phyloP scores from a whole-genome alignment of 1,140 invertebrate genomes.

The Pseudachorutes palmiensis region DNA sequence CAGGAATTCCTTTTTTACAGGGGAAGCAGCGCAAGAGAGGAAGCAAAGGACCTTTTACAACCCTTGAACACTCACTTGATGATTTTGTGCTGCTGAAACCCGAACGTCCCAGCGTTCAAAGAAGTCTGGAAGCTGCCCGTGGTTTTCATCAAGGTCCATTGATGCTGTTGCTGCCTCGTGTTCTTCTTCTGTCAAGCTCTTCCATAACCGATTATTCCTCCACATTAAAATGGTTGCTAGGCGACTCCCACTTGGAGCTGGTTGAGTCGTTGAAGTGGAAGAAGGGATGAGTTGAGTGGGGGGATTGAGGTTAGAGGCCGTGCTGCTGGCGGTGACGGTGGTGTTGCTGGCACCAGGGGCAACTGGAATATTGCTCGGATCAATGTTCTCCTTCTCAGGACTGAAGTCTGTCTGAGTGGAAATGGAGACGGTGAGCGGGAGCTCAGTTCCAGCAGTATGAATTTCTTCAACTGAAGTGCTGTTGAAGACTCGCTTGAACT shows the following conservation, averaged over 20 bases:
- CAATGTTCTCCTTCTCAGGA: constrained; percentile 21
- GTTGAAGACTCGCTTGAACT: too few relatives aligned
- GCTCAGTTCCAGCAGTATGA: too few relatives aligned
- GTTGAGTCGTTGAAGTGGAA: background rate
- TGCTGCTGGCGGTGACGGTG: background rate
- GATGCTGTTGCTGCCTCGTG: constrained; percentile 18
- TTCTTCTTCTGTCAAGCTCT: constrained; percentile 37
- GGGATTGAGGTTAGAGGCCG: background rate
- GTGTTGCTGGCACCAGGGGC: background rate
- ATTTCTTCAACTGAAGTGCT: too few relatives aligned
- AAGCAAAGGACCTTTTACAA: too few relatives aligned
- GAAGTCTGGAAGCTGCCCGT: constrained; percentile 13
- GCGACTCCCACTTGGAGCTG: constrained; percentile 16
- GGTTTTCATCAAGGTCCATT: constrained; percentile 23
- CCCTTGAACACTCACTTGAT: too few relatives aligned
- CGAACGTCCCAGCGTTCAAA: constrained; percentile 27
- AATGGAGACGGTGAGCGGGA: constrained; percentile 1
- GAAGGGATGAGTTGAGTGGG: background rate
- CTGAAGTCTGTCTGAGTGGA: constrained; percentile 32
- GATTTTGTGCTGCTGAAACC: constrained; percentile 25
- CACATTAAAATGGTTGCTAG: constrained; percentile 33
- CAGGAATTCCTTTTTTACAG: too few relatives aligned
- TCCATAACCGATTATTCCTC: constrained; percentile 34
- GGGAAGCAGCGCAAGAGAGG: too few relatives aligned
- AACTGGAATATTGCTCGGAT: background rate